Percentiles rank a stretch among this genome's conserved stretches.
These are phyloP conservation scores for Protonibea diacanthus DNA, from an alignment of 2,797 vertebrate genomes.

Conservation along the genomic window DNA sequence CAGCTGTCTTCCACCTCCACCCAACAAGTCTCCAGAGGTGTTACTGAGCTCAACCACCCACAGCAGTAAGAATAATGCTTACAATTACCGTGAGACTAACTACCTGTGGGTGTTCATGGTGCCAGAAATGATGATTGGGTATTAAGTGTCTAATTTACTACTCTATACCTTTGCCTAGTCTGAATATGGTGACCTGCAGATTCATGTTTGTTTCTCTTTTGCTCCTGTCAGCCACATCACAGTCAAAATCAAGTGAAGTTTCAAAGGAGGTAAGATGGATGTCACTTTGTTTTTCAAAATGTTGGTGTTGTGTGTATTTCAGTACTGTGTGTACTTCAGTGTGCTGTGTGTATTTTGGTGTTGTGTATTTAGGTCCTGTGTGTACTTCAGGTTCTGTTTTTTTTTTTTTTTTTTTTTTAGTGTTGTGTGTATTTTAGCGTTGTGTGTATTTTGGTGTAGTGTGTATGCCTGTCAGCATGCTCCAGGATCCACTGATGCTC, in stretches of 20 bases:
- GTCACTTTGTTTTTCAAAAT: background rate
- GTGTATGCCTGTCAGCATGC: background rate
- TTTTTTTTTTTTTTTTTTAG: too few species aligned
- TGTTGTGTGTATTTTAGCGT: background rate
- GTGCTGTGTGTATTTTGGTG: too few species aligned
- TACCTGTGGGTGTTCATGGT: background rate
- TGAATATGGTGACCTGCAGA: background rate
- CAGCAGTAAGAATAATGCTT: conserved; percentile 63
- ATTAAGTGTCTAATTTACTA: background rate
- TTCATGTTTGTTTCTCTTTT: conserved; percentile 6
- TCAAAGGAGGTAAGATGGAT: conserved; percentile 89
- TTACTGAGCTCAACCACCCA: conserved; percentile 58
- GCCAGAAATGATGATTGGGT: too few species aligned
- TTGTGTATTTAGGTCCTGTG: too few species aligned
- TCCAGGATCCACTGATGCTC: conserved; percentile 44
- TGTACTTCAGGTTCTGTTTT: background rate
- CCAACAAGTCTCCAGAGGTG: conserved; percentile 67
- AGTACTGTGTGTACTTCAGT: background rate
- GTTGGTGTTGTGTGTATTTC: too few species aligned
- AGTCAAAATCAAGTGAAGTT: conserved; percentile 82
- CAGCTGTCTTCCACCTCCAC: conserved; percentile 86
- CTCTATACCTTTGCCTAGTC: rapidly evolving
- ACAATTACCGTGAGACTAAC: background rate
- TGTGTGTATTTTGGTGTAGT: background rate
- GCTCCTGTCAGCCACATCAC: conserved; percentile 76